Evolutionary conservation across 2,113 vertebrate genomes (phyloP), one percentile per base, ranked within the genome.

Genomic region (Phocoena phocoena): DNA sequence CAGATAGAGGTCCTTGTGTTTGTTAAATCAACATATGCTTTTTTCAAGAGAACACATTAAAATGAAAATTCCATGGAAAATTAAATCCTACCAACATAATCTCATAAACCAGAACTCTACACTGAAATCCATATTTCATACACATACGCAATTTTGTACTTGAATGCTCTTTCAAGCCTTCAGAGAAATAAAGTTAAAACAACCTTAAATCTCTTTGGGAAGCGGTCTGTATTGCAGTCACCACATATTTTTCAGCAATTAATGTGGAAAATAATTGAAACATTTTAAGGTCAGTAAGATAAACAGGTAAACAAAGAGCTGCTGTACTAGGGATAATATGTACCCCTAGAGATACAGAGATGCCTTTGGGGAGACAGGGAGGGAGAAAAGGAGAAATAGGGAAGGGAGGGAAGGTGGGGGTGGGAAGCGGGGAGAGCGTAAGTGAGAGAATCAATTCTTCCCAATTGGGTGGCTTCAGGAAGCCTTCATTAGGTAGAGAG

Each of bases 61-160:
- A n/a, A 76, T n/a, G 63, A 90, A 26, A 82, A 73, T 79, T 87
- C 68, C 6, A 3, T 53, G 38, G 26, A 81, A 97, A 84, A 83
- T 50, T 82, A 62, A 53, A 96, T 81, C 89, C 90, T 88, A 15
- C 15, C 55, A 62, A 76, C 88, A 77, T 90, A 84, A 87, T 62
- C 47, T 88, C n/a, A 58, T n/a, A 96, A 83, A 92, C 23, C 28
- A 47, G 85, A 84, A 77, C 90, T 94, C 10, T 8, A 71, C 12
- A 65, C n/a, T 88, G 28, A 93, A 90, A 71, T 74, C 9, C 65
- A 0, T 86, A 86, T 95, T 80, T 95, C 23, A 60, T 17, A 68
- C 31, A 17, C 38, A n/a, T 23, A 10, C 67, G 58, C 6, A 84
- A 41, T 71, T 95, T 84, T 86, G 21, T 38, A 62, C 18, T 50